phyloP scores from a whole-genome alignment of 2,113 vertebrate species.

The Mirza zaza region DNA sequence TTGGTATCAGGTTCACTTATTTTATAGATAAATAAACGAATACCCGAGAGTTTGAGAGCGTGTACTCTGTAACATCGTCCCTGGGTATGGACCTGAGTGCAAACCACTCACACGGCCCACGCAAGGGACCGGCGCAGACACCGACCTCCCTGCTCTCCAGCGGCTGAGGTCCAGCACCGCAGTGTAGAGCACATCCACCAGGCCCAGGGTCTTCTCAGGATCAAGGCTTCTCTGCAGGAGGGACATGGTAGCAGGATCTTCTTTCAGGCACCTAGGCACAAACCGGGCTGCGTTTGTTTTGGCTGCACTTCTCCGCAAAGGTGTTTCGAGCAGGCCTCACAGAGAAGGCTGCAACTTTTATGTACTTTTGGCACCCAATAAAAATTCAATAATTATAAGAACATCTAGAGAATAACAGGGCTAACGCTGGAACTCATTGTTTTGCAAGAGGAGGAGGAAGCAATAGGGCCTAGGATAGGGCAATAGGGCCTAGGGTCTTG shows the following conservation, averaged over 20 bases:
- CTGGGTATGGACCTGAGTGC: not conserved
- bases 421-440: not conserved
- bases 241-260: slow-evolving; percentile 99
- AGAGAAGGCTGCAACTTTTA: not conserved
- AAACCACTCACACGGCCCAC: not conserved
- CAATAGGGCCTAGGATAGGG: not conserved
- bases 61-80: not conserved
- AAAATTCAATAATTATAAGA: not conserved
- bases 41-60: not conserved
- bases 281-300: not conserved
- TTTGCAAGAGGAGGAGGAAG: not conserved
- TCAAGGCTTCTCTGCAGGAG: slow-evolving; percentile 97
- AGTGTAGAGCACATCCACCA: slow-evolving; percentile 97
- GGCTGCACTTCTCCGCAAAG: not conserved
- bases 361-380: not conserved
- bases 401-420: not conserved
- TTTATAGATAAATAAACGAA: slow-evolving; percentile 15
- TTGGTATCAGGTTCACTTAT: not conserved
- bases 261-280: slow-evolving; percentile 95
- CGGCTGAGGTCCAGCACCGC: slow-evolving; percentile 93
- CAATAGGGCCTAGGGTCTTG: too few species aligned
- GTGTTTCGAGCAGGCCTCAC: not conserved
- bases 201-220: slow-evolving; percentile 97
- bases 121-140: not conserved
- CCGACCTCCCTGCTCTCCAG: slow-evolving; percentile 95